phyloP scores from a whole-genome alignment of 2,113 vertebrate genomes.

The Globicephala melas region DNA sequence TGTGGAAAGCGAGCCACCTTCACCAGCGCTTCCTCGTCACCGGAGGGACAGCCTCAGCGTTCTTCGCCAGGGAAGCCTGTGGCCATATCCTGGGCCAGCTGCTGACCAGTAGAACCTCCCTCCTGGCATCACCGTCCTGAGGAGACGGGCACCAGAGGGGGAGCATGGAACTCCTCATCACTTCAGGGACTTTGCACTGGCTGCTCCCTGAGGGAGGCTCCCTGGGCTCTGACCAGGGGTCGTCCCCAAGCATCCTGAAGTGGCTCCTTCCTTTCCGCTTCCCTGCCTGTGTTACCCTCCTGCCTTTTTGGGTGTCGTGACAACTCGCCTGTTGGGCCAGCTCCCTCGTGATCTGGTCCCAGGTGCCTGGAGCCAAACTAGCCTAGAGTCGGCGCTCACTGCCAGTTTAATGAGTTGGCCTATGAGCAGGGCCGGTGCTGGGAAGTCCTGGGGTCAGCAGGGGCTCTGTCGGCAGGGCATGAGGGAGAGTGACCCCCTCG shows the following conservation, averaged over 20 bases:
- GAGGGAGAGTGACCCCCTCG: background rate
- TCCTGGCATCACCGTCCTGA: background rate
- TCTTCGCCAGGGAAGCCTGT: background rate
- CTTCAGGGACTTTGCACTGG: background rate
- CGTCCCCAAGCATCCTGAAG: background rate
- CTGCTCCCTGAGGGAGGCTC: background rate
- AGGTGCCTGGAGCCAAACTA: background rate
- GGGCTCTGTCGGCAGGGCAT: background rate
- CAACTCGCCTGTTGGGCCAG: accelerated
- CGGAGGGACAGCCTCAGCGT: background rate
- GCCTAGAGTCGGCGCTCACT: background rate
- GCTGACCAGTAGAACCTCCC: background rate
- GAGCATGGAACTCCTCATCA: background rate
- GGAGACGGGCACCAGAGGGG: background rate
- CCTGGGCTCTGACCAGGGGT: background rate
- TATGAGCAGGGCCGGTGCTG: background rate
- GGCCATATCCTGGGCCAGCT: background rate
- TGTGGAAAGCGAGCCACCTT: background rate
- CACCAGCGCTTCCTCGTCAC: background rate
- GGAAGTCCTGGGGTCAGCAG: background rate
- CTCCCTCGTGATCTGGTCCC: background rate
- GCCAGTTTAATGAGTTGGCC: background rate
- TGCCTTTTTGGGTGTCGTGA: background rate
- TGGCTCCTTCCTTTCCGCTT: background rate
- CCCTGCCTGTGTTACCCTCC: no score